phyloP scores from a whole-genome alignment of 2,888 invertebrate species.

The Eupithecia exiguata region DNA sequence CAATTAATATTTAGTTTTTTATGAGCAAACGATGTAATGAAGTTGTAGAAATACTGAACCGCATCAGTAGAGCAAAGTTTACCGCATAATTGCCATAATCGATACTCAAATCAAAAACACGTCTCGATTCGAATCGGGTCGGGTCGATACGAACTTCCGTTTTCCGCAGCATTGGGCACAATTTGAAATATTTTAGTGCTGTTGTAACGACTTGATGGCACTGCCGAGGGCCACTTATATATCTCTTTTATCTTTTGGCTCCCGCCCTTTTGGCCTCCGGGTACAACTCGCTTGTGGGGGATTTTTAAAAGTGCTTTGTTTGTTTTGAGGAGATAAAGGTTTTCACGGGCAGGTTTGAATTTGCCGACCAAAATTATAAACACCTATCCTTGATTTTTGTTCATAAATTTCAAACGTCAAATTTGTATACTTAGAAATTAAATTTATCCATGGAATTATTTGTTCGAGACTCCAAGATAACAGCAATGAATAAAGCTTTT shows the following conservation, averaged over 20 bases:
- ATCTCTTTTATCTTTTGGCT: conserved; percentile 83
- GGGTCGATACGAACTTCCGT: conserved; percentile 77
- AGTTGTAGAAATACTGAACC: neutral
- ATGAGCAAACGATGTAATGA: neutral
- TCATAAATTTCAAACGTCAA: neutral
- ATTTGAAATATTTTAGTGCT: conserved; percentile 84
- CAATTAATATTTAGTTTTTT: neutral
- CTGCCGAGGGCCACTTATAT: conserved; percentile 83
- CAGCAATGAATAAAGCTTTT: neutral
- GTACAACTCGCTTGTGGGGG: conserved; percentile 66
- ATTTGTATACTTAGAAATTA: neutral
- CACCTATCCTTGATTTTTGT: neutral
- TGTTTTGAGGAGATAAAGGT: conserved; percentile 24
- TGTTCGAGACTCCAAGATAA: neutral
- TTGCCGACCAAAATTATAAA: neutral
- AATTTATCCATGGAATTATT: neutral
- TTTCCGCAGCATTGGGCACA: conserved; percentile 83
- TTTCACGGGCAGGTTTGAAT: neutral
- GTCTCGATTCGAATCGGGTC: conserved; percentile 46
- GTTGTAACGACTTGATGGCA: conserved; percentile 84
- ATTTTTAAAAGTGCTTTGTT: conserved; percentile 59
- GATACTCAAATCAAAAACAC: conserved; percentile 61
- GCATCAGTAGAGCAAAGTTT: conserved; percentile 8
- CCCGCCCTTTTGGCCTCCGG: conserved; percentile 75
- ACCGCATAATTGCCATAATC: conserved; percentile 49